These are phyloP conservation scores for Cepphus grylle DNA, from an alignment of 2,113 vertebrate genomes.

Conservation along the genomic window DNA sequence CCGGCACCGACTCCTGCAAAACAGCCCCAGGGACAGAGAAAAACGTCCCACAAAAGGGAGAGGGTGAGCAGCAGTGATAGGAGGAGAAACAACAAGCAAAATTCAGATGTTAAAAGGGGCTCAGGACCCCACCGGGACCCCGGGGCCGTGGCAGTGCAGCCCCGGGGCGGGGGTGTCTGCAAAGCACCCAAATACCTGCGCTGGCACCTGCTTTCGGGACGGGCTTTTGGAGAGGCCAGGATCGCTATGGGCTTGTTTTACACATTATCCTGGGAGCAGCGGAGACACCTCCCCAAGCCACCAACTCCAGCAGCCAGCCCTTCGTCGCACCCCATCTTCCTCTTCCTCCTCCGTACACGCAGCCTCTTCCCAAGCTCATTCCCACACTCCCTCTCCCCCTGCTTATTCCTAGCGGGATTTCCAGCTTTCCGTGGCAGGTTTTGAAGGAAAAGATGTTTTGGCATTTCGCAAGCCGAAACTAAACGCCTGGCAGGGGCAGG, in stretches of 20 bases:
- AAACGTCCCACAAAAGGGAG: background rate
- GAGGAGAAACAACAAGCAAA: background rate
- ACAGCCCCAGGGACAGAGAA: background rate
- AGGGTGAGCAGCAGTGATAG: background rate
- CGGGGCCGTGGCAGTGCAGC: rapidly evolving
- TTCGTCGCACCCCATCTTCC: background rate
- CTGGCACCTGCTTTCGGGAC: background rate
- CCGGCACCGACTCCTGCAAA: background rate
- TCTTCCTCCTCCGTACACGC: background rate
- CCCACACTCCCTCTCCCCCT: background rate
- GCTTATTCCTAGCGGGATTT: background rate
- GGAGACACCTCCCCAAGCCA: background rate
- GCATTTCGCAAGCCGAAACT: background rate
- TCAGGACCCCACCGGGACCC: background rate
- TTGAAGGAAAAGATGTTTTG: background rate
- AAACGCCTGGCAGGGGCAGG: background rate
- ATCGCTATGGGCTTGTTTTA: background rate
- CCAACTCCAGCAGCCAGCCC: background rate
- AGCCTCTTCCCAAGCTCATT: background rate
- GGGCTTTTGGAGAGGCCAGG: background rate
- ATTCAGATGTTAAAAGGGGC: rapidly evolving
- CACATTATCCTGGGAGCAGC: background rate
- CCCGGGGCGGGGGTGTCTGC: background rate
- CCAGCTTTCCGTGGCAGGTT: background rate
- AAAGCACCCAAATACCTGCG: background rate